Evolutionary conservation across 2,113 vertebrate genomes (phyloP), one percentile per base, ranked within the genome.

Genomic region (Cyanoderma ruficeps): DNA sequence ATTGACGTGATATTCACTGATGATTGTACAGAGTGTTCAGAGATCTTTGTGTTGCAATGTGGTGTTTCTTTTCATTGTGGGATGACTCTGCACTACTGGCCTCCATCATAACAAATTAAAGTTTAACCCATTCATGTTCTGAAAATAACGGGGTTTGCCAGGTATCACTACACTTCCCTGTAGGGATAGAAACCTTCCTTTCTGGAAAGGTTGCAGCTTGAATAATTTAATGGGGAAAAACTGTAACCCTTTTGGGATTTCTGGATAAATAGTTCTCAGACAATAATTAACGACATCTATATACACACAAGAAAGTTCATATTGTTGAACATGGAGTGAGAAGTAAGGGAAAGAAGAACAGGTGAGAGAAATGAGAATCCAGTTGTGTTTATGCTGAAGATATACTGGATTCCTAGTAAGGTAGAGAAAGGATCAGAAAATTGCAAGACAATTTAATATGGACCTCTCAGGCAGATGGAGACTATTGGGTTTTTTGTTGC

Each of bases 21-120:
- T 1, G 3, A 33, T 37, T 64, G 83, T 85, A 93, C 94, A 91
- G 74, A 22, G 56, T 95, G 93, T 94, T 94, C 69, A 71, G 89
- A 94, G 49, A 53, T 10, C 12, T 83, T 68, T 79, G 61, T 97
- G 83, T 95, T 89, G 96, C 95, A 93, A 92, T 61, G 35, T 7
- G 19, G 22, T 76, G 37, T 93, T 94, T 50, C 74, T 94, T 84
- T 91, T 75, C 9, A 3, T 53, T 91, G 72, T 44, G 49, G 65
- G 61, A 85, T 92, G 83, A 93, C 68, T 88, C 42, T 92, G 76
- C 60, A 42, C 41, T 42, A 35, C 50, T 53, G 63, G 39, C 30
- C 69, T 87, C 56, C 74, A 72, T 44, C 57, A 41, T 11, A 89
- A 78, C 41, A 80, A 22, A 28, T 27, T 77, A 60, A 91, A 89